These are phyloP conservation scores for Sesamia nonagrioides DNA, from an alignment of 1,140 invertebrate genomes.

Conservation along the genomic window DNA sequence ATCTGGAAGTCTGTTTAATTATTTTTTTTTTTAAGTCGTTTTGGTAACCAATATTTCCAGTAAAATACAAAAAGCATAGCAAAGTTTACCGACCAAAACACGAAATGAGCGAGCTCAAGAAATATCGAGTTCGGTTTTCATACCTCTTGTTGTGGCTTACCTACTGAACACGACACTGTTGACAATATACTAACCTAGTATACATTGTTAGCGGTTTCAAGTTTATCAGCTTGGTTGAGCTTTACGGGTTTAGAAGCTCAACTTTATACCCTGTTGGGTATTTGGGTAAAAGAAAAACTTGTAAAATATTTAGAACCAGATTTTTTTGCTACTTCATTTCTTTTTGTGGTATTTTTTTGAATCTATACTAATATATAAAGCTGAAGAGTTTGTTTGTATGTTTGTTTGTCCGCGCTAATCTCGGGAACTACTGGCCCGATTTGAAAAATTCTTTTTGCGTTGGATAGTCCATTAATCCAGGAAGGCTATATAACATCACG, in stretches of 20 bases:
- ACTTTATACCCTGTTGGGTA: not conserved
- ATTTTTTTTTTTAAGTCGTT: too few species aligned
- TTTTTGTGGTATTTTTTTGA: too few species aligned
- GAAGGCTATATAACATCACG: too few species aligned
- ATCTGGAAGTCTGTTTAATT: too few species aligned
- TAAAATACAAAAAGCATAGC: too few species aligned
- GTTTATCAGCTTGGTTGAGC: constrained; percentile 27
- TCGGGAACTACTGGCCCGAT: too few species aligned
- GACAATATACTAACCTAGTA: not conserved
- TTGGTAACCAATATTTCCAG: too few species aligned
- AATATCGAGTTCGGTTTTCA: not conserved
- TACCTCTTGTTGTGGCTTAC: constrained; percentile 1
- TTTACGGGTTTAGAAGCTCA: constrained; percentile 9
- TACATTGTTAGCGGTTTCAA: constrained; percentile 36
- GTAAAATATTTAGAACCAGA: not conserved
- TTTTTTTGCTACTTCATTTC: not conserved
- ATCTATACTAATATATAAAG: too few species aligned
- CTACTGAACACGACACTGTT: not conserved
- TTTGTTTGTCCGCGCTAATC: too few species aligned
- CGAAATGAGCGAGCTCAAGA: not conserved
- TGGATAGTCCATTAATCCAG: too few species aligned
- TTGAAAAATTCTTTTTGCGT: too few species aligned
- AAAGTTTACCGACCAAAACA: not conserved
- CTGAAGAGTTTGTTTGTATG: too few species aligned
- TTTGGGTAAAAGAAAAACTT: not conserved